Base-by-base conservation (phyloP, 2,888 invertebrate genomes). In the Trachelus stipa region DNA sequence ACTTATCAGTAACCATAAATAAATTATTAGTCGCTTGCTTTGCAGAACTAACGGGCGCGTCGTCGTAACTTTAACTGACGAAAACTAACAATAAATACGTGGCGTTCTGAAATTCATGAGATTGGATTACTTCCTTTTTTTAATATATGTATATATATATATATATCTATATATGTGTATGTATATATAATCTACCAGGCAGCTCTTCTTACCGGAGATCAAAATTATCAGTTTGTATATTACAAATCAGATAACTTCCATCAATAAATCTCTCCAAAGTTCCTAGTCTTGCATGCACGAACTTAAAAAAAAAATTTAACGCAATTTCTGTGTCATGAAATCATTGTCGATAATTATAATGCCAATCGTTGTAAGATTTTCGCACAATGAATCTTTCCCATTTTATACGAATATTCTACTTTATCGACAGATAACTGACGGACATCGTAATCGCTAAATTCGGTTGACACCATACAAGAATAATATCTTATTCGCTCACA, bases 71-170 rank as follows among this genome's bases (percentile, higher is more conserved):
- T 33, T 30, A 71, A 71, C 33, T 71, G 31, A 71, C 71, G 34
- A 71, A 71, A 71, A 33, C 71, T 71, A 71, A 71, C 71, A 71
- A 71, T 71, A 71, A 71, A 71, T 71, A 71, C 34, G 71, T 71
- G 56, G 56, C 56, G 23, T 56, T 56, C 56, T 56, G 56, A 56
- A 56, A 23, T 56, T 56, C 56, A 56, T 56, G 56, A 56, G 71
- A 71, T 71, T 31, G 15, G 71, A 6, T 71, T 34, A 71, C 71
- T 71, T 71, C 71, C 31, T 71, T 71, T 71, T 71, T 31, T 69
- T 31, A 30, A 69, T 69, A 69, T 31, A n/a, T 31, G 6, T 69
- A 4, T 31, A 69, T 31, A 31, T 30, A 1, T 69, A n/a, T 69
- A 12, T 33, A 69, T n/a, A 33, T 69, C 6, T 69, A 69, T 69